Conservation (phyloP, 53 echinoderm and acorn worm species). For the Mesocentrotus franciscanus region DNA sequence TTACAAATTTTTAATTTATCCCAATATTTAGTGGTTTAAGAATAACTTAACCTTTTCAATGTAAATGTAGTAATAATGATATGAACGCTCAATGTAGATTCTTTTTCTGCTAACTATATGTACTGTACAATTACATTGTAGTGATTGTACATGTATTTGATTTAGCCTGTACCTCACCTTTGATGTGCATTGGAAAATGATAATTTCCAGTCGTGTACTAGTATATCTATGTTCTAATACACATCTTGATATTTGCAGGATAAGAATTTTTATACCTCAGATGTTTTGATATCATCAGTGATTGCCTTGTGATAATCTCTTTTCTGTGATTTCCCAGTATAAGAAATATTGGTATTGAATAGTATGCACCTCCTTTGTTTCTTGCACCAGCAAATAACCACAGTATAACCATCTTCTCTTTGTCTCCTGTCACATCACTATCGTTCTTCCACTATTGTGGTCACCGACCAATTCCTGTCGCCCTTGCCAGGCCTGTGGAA, state of each 20-base stretch:
- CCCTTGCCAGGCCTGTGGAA: constrained; percentile 53
- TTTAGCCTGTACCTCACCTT: neutral
- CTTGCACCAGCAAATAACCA: constrained; percentile 24
- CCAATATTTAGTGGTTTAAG: no score
- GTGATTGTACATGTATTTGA: no score
- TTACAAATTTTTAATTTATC: no score
- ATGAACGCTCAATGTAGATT: no score
- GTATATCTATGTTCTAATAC: no score
- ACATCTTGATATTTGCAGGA: neutral
- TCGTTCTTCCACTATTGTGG: constrained; percentile 23
- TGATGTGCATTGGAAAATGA: neutral
- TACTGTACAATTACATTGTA: no score
- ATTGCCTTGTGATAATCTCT: neutral
- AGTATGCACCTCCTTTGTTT: neutral
- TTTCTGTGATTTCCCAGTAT: neutral
- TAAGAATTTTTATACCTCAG: neutral
- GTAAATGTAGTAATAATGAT: no score
- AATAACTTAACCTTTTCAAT: no score
- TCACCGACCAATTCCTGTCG: constrained; percentile 17
- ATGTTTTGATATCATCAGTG: neutral
- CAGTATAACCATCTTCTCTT: constrained; percentile 46
- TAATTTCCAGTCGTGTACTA: neutral
- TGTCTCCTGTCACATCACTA: constrained; percentile 25
- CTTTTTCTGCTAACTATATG: neutral
- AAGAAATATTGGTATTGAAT: neutral